Evolutionary conservation across 1,140 invertebrate species (phyloP).

Genomic region (Drosophila varians): DNA sequence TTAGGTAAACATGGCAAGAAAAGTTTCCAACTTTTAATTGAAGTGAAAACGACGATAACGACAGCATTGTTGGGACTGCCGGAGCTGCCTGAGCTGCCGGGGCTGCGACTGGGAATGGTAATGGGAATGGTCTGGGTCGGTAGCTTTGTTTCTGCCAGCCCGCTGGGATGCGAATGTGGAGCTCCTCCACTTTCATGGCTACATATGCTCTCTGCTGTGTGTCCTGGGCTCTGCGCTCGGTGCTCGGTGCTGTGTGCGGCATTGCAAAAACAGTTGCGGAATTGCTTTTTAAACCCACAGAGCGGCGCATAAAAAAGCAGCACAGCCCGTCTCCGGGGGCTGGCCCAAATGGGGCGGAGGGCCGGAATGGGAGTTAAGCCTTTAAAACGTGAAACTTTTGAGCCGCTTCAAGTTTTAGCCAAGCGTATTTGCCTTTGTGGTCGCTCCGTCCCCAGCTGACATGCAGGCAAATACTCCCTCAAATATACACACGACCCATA

Average conservation of each 20-base stretch:
- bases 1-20: constrained; percentile 79
- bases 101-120: constrained; percentile 11
- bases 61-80: constrained; percentile 75
- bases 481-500: background rate
- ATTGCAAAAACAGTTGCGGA: constrained; percentile 78
- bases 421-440: constrained; percentile 72
- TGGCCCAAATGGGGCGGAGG: constrained; percentile 22
- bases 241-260: constrained; percentile 33
- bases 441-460: constrained; percentile 40
- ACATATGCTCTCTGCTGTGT: constrained; percentile 14
- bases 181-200: constrained; percentile 25
- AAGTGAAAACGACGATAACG: constrained; percentile 83
- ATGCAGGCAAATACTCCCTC: constrained; percentile 3
- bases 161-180: constrained; percentile 58
- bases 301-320: constrained; percentile 70
- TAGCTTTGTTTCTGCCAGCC: constrained; percentile 66
- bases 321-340: constrained; percentile 58
- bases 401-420: constrained; percentile 72
- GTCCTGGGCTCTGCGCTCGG: background rate
- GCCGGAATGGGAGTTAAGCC: constrained; percentile 58
- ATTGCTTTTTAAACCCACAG: constrained; percentile 80
- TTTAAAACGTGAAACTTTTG: constrained; percentile 80
- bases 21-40: constrained; percentile 83
- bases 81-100: constrained; percentile 4
- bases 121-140: constrained; percentile 15